These are phyloP conservation scores for Sclerurus mexicanus DNA, from an alignment of 2,113 vertebrate species.

Conservation along the genomic window DNA sequence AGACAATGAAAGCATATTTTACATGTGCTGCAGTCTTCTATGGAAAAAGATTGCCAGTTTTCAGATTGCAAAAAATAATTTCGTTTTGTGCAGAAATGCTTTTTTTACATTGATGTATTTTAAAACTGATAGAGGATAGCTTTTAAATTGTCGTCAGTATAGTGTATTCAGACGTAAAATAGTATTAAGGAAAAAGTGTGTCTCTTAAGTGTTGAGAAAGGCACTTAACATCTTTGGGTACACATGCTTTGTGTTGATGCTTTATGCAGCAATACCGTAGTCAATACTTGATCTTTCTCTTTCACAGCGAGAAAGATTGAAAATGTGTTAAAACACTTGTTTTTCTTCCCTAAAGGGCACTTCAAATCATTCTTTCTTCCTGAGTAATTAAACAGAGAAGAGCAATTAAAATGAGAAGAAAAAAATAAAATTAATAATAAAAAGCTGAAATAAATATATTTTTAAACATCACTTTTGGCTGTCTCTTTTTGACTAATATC, in stretches of 20 bases:
- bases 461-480: not conserved
- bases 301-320: not conserved
- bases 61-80: not conserved
- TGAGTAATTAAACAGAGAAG: not conserved
- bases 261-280: not conserved
- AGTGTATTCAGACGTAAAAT: not conserved
- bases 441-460: not conserved
- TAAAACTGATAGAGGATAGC: not conserved
- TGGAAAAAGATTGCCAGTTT: not conserved
- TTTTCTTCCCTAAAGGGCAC: not conserved
- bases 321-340: not conserved
- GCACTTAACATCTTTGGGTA: not conserved
- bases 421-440: not conserved
- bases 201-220: not conserved
- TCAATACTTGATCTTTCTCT: not conserved
- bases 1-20: not conserved
- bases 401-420: accelerated
- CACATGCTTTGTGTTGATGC: not conserved
- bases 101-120: not conserved
- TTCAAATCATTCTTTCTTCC: not conserved
- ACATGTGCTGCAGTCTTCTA: not conserved
- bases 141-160: not conserved
- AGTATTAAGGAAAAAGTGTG: not conserved
- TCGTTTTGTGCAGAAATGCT: not conserved
- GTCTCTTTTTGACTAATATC: not conserved